A percentile compares a stretch with the other conserved stretches of the same genome.
These are phyloP conservation scores for Papilio demoleus DNA, from an alignment of 2,888 invertebrate species.

Conservation along the genomic window DNA sequence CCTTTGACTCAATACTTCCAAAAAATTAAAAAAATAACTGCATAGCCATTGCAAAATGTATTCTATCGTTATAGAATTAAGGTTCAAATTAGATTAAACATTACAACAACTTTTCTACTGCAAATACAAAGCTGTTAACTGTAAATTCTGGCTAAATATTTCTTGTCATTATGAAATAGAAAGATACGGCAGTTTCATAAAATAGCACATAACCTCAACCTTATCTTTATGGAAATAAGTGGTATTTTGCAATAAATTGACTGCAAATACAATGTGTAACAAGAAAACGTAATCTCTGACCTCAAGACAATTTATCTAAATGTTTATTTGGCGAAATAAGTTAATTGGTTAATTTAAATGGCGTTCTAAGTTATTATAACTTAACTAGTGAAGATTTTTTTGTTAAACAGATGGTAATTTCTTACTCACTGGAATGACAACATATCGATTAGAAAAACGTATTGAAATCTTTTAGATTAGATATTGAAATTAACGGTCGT, in stretches of 20 bases:
- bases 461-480: slow-evolving; percentile 25
- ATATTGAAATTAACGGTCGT: neutral
- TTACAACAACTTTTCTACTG: slow-evolving; percentile 39
- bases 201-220: slow-evolving; percentile 44
- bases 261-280: slow-evolving; percentile 42
- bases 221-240: slow-evolving; percentile 45
- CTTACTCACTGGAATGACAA: slow-evolving; percentile 41
- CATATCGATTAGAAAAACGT: slow-evolving; percentile 29
- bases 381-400: slow-evolving; percentile 53
- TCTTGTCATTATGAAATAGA: slow-evolving; percentile 62
- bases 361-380: slow-evolving; percentile 52
- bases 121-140: slow-evolving; percentile 55
- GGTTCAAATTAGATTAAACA: slow-evolving; percentile 27
- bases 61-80: neutral
- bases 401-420: slow-evolving; percentile 41
- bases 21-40: slow-evolving; percentile 44
- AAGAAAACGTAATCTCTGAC: slow-evolving; percentile 59
- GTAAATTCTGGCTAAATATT: slow-evolving; percentile 68
- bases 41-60: slow-evolving; percentile 3
- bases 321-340: slow-evolving; percentile 69
- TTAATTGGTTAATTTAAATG: too few relatives aligned
- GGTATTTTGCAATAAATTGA: slow-evolving; percentile 9
- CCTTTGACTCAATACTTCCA: slow-evolving; percentile 59
- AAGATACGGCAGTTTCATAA: slow-evolving; percentile 41
- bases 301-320: slow-evolving; percentile 62